These are phyloP conservation scores for Tragelaphus strepsiceros DNA, from an alignment of 2,113 vertebrate species.

Conservation along the genomic window DNA sequence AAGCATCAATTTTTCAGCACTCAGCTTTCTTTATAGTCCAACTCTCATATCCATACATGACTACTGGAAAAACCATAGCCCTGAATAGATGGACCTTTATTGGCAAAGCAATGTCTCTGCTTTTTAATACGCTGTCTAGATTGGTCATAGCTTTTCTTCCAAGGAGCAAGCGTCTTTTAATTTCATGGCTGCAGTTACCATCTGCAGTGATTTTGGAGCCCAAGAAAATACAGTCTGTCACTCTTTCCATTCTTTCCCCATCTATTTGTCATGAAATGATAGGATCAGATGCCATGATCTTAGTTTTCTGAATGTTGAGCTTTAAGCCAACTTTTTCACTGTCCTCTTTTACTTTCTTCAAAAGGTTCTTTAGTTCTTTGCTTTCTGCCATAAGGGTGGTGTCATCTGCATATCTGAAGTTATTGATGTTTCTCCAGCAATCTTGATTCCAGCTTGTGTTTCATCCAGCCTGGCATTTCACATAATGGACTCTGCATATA, in stretches of 20 bases:
- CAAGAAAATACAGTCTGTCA: background rate
- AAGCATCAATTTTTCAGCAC: background rate
- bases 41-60: background rate
- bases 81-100: background rate
- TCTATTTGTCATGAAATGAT: background rate
- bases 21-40: background rate
- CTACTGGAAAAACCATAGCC: background rate
- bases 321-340: background rate
- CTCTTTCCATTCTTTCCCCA: background rate
- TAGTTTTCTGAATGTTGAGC: background rate
- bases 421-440: background rate
- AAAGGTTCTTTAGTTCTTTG: background rate
- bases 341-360: background rate
- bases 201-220: background rate
- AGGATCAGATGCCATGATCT: background rate
- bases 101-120: background rate
- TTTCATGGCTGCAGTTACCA: background rate
- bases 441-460: background rate
- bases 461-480: background rate
- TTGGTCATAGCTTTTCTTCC: background rate
- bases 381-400: background rate
- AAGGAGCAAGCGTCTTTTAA: background rate
- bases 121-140: background rate
- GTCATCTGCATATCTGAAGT: background rate
- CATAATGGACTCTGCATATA: background rate